phyloP scores from a whole-genome alignment of 2,888 invertebrate species.

The Coecobrya sp. region DNA sequence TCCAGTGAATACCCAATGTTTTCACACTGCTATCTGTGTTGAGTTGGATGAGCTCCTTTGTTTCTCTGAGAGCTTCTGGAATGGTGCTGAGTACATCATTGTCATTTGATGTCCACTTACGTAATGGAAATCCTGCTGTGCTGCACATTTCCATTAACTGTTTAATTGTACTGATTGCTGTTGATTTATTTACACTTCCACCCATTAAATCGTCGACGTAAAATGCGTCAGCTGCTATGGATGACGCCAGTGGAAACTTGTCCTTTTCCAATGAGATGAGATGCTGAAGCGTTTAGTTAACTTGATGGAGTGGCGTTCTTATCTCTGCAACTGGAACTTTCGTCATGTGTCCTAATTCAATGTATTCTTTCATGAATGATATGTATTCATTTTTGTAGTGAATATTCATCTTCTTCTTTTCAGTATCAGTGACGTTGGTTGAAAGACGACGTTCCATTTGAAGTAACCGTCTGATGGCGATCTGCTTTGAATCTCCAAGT shows the following conservation, averaged over 20 bases:
- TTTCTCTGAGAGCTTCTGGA: conserved; percentile 38
- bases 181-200: conserved; percentile 73
- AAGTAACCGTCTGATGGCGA: conserved; percentile 33
- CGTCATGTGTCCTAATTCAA: conserved; percentile 84
- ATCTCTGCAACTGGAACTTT: not conserved
- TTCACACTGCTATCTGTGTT: conserved; percentile 28
- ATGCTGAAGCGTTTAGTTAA: conserved; percentile 15
- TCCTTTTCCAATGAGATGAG: not conserved
- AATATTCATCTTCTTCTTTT: conserved; percentile 30
- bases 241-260: conserved; percentile 65
- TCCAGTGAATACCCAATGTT: conserved; percentile 70
- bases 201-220: conserved; percentile 87
- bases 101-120: conserved; percentile 86
- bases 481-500: conserved; percentile 40
- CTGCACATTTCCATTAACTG: conserved; percentile 78
- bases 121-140: conserved; percentile 80
- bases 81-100: conserved; percentile 21
- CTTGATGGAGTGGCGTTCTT: not conserved
- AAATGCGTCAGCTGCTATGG: conserved; percentile 87
- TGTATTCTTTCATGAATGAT: conserved; percentile 85
- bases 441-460: conserved; percentile 37
- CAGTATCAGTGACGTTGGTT: not conserved
- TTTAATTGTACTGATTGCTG: conserved; percentile 81
- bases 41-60: not conserved
- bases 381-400: conserved; percentile 78